A percentile compares a stretch with the other conserved stretches of the same genome.
Evolutionary conservation across 2,113 vertebrate genomes (phyloP).

Genomic region (Micronycteris hirsuta): DNA sequence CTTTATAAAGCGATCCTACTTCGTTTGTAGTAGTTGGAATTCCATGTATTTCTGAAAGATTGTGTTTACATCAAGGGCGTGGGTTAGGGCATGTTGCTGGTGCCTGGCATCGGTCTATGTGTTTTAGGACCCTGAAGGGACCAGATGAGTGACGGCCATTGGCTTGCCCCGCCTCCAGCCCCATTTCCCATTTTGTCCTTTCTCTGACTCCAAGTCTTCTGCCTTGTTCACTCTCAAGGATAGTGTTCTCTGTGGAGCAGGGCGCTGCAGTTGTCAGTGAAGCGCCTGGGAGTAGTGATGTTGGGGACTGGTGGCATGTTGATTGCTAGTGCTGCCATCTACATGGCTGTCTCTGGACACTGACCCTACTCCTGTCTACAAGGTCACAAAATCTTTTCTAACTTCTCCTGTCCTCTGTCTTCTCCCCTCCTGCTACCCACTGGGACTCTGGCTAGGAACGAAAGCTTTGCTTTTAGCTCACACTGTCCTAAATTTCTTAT

Average conservation of each 20-base stretch:
- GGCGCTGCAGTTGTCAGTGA: too few relatives aligned
- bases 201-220: neutral
- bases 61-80: neutral
- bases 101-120: neutral
- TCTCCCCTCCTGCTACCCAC: neutral
- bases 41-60: neutral
- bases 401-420: neutral
- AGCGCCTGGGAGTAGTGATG: neutral
- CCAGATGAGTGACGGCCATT: too few relatives aligned
- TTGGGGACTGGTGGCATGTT: neutral
- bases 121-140: neutral
- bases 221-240: neutral
- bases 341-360: neutral
- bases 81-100: neutral
- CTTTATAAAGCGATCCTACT: neutral
- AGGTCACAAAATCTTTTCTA: neutral
- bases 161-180: neutral
- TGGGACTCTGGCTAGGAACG: neutral
- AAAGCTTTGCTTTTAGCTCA: neutral
- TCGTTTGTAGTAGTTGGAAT: neutral
- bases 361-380: neutral
- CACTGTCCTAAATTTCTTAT: neutral
- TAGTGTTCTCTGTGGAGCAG: neutral
- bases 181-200: neutral
- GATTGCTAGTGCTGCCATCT: neutral